phyloP scores from a whole-genome alignment of 2,888 invertebrate genomes.

The Metopia argyrocephala region DNA sequence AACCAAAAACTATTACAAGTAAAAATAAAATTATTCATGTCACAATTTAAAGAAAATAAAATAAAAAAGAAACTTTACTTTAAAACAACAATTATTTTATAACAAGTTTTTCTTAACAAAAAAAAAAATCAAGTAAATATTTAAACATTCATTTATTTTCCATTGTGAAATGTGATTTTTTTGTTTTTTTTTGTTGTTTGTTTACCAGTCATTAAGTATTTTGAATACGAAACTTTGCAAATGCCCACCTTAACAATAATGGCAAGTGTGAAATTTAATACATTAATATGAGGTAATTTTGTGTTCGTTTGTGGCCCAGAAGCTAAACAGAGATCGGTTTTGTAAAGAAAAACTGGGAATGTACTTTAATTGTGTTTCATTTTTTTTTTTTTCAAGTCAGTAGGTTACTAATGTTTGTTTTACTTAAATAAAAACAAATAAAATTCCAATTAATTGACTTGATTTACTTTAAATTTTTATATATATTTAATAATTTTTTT shows the following conservation, averaged over 20 bases:
- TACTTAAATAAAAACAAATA: neutral
- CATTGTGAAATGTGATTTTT: slow-evolving; percentile 25
- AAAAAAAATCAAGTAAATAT: slow-evolving; percentile 22
- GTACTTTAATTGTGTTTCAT: too few relatives aligned
- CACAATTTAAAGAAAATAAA: neutral
- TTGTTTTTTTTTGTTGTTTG: slow-evolving; percentile 6
- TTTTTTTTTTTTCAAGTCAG: slow-evolving; percentile 42
- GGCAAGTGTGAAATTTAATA: slow-evolving; percentile 32
- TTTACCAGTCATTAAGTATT: neutral
- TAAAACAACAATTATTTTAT: neutral
- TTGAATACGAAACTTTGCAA: slow-evolving; percentile 12
- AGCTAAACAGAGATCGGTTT: too few relatives aligned
- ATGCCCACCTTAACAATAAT: neutral
- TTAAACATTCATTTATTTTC: slow-evolving; percentile 40
- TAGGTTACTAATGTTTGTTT: slow-evolving; percentile 24
- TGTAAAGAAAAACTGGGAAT: too few relatives aligned
- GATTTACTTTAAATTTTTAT: neutral
- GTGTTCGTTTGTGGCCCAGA: too few relatives aligned
- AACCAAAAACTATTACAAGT: slow-evolving; percentile 28
- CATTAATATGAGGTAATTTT: slow-evolving; percentile 20
- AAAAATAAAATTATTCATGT: slow-evolving; percentile 4
- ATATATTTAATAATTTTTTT: neutral
- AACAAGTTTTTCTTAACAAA: too few relatives aligned
- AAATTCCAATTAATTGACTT: neutral
- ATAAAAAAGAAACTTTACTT: slow-evolving; percentile 1